Conservation (phyloP, 2,797 vertebrate genomes). For the Fringilla coelebs region DNA sequence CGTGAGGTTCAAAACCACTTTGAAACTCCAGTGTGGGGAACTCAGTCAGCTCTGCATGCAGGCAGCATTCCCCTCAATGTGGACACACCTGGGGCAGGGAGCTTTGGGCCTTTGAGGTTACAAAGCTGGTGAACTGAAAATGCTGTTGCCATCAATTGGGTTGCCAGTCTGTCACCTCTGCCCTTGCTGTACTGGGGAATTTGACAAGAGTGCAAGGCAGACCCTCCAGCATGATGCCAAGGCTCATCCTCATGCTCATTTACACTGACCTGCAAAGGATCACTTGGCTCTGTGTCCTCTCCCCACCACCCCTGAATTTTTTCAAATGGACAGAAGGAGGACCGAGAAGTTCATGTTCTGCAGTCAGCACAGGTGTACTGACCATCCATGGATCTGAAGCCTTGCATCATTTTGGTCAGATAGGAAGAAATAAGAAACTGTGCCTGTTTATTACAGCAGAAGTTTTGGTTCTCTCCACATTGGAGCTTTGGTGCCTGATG, state of each 20-base stretch:
- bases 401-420: background rate
- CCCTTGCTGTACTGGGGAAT: background rate
- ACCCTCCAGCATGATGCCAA: background rate
- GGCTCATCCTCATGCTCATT: background rate
- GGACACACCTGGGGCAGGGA: background rate
- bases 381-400: background rate
- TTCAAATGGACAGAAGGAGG: background rate
- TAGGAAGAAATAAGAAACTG: background rate
- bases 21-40: background rate
- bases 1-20: background rate
- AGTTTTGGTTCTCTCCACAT: background rate
- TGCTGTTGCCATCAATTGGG: fast-evolving
- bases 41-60: fast-evolving
- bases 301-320: background rate
- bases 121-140: background rate
- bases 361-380: background rate
- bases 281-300: background rate
- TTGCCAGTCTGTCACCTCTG: background rate
- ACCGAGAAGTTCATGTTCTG: background rate
- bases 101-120: background rate
- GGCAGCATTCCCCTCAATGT: background rate
- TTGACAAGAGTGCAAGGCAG: background rate
- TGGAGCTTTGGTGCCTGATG: background rate
- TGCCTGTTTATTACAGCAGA: background rate
- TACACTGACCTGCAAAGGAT: background rate